Base-by-base conservation (phyloP, 2,113 vertebrate genomes). In the Zingel zingel region DNA sequence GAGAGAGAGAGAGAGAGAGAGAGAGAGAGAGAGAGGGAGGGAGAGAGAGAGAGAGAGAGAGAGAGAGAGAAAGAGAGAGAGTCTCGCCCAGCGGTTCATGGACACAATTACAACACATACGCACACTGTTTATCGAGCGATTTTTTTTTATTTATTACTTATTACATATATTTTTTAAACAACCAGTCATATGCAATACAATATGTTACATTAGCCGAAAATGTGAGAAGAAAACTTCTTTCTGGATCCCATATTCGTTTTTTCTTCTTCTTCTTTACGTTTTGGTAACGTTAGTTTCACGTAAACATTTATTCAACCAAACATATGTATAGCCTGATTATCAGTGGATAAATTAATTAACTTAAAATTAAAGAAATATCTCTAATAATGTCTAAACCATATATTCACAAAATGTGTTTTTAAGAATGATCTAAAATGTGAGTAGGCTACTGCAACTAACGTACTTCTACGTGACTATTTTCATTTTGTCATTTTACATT, bases 21-120 rank as follows among this genome's bases (percentile, higher is more conserved):
- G 63, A 74, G 25, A 25, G 25, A 25, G 25, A 25, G 25, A 25
- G 25, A 25, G 25, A 25, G 25, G 2, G 25, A 25, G n/a, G n/a
- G 59, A 67, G 62, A 83, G 50, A 53, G 45, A 58, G 51, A 54
- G 64, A 76, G 63, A 74, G 25, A 25, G 25, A 25, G 25, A 25
- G 25, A 25, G 25, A 25, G 25, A 25, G 25, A 25, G 25, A 25
- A 84, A 84, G 86, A 81, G 79, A 77, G 79, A 77, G 83, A 91
- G 89, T 58, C 93, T 94, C 94, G 85, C 95, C 93, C 93, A 95
- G 94, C 74, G 93, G 94, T 85, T 91, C 92, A 89, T 83, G 85
- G 80, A 90, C 91, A 94, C 91, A 88, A 95, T 93, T 93, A 94
- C 93, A 90, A 86, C 89, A 86, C 89, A 84, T 88, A 83, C 74